Base-by-base conservation (phyloP, 2,888 invertebrate genomes). In the Chrysotoxum bicinctum region DNA sequence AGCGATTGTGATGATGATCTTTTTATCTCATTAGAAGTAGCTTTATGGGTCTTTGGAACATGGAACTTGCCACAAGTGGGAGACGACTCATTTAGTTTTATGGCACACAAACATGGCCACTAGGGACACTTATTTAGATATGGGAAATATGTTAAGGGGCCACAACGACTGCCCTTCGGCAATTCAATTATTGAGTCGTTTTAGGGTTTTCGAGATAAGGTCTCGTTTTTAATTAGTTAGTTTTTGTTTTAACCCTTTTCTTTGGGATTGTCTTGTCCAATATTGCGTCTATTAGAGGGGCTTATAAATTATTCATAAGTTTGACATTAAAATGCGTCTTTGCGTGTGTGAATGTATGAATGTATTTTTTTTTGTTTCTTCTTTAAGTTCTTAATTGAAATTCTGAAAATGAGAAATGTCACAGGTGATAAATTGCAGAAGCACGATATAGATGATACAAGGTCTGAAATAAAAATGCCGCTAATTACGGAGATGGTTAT, bases 1-100 rank as follows among this genome's bases (percentile, higher is more conserved):
- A 14, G 14, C 23, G 52, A 68, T 50, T 37, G 6, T 52, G 7
- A 32, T 62, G 70, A 77, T 58, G 70, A 52, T 52, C 26, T 62
- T 54, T 62, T 77, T 77, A 77, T 77, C 77, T 77, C 45, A 62
- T 77, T 62, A 68, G 70, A 60, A 77, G 70, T 70, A 77, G 70
- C 69, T 77, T 77, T 77, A 77, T 77, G 66, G 43, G 12, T 45
- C 32, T 16, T 3, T 35, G n/a, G 68, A 37, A 68, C 68, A 68
- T 68, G 50, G n/a, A 52, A 68, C 68, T 23, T n/a, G 52, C 52
- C 68, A 68, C 68, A 52, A 32, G 45, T 52, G 52, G 68, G 23
- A 52, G 23, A 68, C 68, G 52, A 68, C 52, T 68, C 68, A 52
- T 68, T 68, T 68, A 68, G 35, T 68, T 68, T 68, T 68, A 68